A percentile compares a stretch with the other conserved stretches of the same genome.
phyloP scores from a whole-genome alignment of 2,888 invertebrate genomes.

The Eremobia ochroleuca region DNA sequence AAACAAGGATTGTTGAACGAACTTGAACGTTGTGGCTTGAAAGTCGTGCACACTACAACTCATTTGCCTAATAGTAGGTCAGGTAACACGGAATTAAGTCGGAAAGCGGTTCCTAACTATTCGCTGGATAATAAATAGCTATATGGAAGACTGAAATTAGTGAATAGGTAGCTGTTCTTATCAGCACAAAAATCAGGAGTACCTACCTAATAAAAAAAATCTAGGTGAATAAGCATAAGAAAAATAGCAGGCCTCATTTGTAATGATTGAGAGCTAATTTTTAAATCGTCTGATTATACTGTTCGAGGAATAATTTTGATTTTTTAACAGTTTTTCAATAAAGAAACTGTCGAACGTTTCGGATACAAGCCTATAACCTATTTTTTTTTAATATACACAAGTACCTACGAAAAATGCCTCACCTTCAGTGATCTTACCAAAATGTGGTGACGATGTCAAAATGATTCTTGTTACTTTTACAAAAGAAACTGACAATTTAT shows the following conservation, averaged over 20 bases:
- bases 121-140: background rate
- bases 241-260: too few species aligned
- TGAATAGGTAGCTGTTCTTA: background rate
- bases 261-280: too few species aligned
- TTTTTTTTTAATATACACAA: background rate
- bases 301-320: background rate
- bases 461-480: background rate
- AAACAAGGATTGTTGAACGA: conserved; percentile 18
- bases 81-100: conserved; percentile 6
- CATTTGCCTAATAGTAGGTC: conserved; percentile 41
- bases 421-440: background rate
- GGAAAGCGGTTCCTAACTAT: conserved; percentile 5
- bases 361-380: background rate
- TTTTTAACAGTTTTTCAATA: background rate
- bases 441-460: background rate
- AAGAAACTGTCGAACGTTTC: background rate
- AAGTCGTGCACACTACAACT: conserved; percentile 43
- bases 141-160: background rate
- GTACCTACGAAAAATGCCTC: background rate
- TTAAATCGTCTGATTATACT: too few species aligned
- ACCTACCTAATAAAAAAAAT: background rate
- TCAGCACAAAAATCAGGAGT: background rate
- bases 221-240: background rate
- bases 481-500: conserved; percentile 8
- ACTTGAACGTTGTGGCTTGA: conserved; percentile 24